Evolutionary conservation across 2,888 invertebrate genomes (phyloP), one percentile per base, ranked within the genome.

Genomic region (Apodemia hepburni): DNA sequence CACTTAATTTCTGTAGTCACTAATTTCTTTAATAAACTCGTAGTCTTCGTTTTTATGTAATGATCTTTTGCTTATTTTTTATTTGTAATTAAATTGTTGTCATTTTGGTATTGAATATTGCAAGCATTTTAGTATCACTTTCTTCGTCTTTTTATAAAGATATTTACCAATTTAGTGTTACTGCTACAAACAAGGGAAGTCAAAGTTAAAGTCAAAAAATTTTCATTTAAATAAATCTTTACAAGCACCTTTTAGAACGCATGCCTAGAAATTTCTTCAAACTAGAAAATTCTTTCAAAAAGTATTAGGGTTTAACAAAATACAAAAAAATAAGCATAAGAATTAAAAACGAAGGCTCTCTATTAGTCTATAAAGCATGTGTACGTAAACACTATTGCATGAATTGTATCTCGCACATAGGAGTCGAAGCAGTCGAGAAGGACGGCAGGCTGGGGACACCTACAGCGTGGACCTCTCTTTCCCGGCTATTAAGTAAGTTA

Each of bases 391-490:
- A 90, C 88, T 77, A 79, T 75, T 87, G 90, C 89, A 90, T 89
- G 89, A 82, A 70, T 84, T 82, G 87, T 85, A 73, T 84, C 71
- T 93, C 82, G 92, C 92, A 92, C 93, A 92, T 94, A 95, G 95
- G 94, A 92, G 92, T 82, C 87, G 90, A 80, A 89, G 89, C 87
- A 87, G 85, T 88, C 95, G 97, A 85, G 96, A 97, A 92, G 96
- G 96, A 84, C 94, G 96, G 80, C 96, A 96, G 92, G 95, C 95
- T 84, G 96, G 96, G 84, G 97, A 97, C 90, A 97, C 97, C 76
- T 98, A 98, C 93, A 95, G 94, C 92, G 94, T 98, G 85, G 96
- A 97, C 92, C 96, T 98, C 87, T 95, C 97, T 82, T 97, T 97
- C 95, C 97, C 97, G 82, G 95, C 97, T 80, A 93, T 96, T 93